Base-by-base conservation (phyloP, 2,797 vertebrate species). In the Danio tinwini region DNA sequence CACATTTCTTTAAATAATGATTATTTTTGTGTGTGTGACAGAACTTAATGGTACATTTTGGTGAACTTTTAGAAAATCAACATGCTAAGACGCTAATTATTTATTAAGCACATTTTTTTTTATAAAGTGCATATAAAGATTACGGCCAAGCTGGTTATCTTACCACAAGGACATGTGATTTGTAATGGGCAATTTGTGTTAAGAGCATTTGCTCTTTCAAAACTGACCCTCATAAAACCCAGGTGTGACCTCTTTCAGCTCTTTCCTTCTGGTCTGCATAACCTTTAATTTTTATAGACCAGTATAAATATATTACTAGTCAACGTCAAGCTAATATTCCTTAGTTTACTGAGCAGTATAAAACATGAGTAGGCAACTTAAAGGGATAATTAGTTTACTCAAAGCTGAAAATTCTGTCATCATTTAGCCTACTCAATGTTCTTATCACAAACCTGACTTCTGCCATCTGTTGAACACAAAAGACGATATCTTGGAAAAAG, bases 11-110 rank as follows among this genome's bases (percentile, higher is more conserved):
- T 6, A 40, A 76, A 62, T 65, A 3, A 45, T 58, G 10, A 71
- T 50, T 82, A 67, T 39, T 74, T 61, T 81, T 90, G 87, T 85
- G 82, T 79, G 73, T 81, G 82, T 82, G 49, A 77, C 2, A 29
- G 49, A 84, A 84, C 88, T 79, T n/a, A 65, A 8, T 72, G 37
- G 5, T 29, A 14, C 49, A 14, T 29, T 21, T 14, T 6, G 52
- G 21, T 67, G 21, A 76, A 70, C 74, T 85, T 86, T 84, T 68
- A 82, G 58, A 82, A 80, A 47, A 61, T 74, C 37, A 53, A 45
- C 12, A 45, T 72, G 5, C 21, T 49, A 47, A 10, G 17, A 74
- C 13, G 12, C 16, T 17, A 6, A n/a, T 59, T n/a, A n/a, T n/a
- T n/a, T n/a, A n/a, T n/a, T n/a, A n/a, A n/a, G n/a, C n/a, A n/a